Evolutionary conservation across 2,113 vertebrate genomes (phyloP).

Genomic region (Aviceda subcristata): DNA sequence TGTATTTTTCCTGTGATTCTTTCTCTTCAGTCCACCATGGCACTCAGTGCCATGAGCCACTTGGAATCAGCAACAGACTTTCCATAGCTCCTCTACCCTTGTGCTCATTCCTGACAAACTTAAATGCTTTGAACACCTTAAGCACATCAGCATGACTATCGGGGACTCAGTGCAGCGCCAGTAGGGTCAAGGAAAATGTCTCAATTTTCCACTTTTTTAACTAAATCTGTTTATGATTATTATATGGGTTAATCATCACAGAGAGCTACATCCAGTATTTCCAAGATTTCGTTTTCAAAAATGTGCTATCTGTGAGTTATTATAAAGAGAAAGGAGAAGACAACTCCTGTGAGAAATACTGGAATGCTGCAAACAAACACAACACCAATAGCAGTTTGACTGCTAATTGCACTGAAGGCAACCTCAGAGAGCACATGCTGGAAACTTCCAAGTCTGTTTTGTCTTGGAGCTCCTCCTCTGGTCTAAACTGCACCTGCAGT

Average conservation of each 20-base stretch:
- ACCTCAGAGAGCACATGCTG: background rate
- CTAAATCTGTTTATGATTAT: background rate
- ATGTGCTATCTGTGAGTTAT: background rate
- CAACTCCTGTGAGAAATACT: background rate
- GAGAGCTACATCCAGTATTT: background rate
- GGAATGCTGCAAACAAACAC: background rate
- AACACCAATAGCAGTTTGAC: background rate
- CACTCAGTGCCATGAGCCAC: background rate
- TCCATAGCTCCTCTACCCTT: background rate
- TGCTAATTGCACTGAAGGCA: background rate
- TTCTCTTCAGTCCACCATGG: background rate
- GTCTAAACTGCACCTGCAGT: background rate
- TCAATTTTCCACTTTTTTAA: background rate
- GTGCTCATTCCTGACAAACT: background rate
- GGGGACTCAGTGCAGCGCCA: background rate
- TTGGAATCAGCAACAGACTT: background rate
- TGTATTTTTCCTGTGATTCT: background rate
- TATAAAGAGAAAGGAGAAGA: background rate
- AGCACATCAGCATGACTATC: background rate
- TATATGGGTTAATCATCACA: background rate
- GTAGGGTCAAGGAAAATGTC: background rate
- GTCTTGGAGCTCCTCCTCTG: background rate
- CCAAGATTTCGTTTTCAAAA: background rate
- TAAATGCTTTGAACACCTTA: background rate
- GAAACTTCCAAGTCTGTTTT: background rate